phyloP scores from a whole-genome alignment of 2,888 invertebrate genomes.

The Antheraea assamensis region DNA sequence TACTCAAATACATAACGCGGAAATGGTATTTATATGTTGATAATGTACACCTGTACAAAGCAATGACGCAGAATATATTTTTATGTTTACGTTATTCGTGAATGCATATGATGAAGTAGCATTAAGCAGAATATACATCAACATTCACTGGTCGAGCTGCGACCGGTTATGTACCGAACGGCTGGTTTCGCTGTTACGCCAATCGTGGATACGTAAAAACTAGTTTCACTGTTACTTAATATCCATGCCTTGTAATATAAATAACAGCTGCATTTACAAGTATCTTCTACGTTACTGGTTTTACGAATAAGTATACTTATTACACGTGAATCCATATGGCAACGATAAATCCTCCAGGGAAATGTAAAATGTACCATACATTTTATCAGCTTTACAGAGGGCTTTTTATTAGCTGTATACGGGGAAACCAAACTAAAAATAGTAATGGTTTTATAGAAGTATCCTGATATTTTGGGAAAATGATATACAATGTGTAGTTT shows the following conservation, averaged over 20 bases:
- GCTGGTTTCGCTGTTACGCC: conserved; percentile 1
- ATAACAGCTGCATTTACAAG: background rate
- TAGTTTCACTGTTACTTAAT: background rate
- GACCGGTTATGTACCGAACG: background rate
- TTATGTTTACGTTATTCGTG: background rate
- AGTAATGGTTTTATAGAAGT: background rate
- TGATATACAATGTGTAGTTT: background rate
- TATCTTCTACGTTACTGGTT: background rate
- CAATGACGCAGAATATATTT: background rate
- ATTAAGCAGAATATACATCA: background rate
- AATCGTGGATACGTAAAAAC: background rate
- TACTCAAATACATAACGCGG: background rate
- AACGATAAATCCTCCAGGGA: background rate
- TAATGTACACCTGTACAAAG: background rate
- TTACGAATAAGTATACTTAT: background rate
- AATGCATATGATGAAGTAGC: background rate
- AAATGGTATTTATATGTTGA: background rate
- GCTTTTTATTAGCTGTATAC: background rate
- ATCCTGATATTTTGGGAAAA: background rate
- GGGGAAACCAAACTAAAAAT: background rate
- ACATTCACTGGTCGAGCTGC: background rate
- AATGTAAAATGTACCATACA: background rate
- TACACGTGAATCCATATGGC: background rate
- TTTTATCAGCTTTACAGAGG: background rate
- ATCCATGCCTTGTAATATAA: conserved; percentile 1